Conservation (phyloP, 1,140 invertebrate genomes). For the Phymorhynchus buccinoides region DNA sequence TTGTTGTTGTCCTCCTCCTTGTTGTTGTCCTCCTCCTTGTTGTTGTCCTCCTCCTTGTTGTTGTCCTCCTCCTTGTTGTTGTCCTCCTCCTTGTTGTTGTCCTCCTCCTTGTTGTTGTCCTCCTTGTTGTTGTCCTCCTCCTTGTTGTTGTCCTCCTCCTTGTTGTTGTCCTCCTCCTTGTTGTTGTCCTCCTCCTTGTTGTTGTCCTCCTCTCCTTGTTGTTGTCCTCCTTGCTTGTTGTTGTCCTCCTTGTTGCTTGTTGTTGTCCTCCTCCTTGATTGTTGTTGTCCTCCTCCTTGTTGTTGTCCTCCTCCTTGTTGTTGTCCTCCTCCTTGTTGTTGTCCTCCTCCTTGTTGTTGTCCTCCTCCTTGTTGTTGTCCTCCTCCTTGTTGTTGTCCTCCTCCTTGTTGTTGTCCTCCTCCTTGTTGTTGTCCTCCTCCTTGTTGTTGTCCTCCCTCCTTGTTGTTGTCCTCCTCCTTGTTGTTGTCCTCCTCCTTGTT, state of each 20-base stretch:
- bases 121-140: background rate
- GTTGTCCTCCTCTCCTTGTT: too few relatives aligned
- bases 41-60: too few relatives aligned
- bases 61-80: background rate
- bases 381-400: background rate
- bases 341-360: too few relatives aligned
- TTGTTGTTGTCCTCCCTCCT: background rate
- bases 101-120: too few relatives aligned
- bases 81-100: background rate
- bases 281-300: background rate
- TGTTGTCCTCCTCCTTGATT: too few relatives aligned
- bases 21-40: too few relatives aligned
- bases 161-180: background rate
- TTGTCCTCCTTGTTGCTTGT: too few relatives aligned
- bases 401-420: background rate
- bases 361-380: too few relatives aligned
- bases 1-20: too few relatives aligned
- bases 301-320: background rate
- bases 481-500: background rate
- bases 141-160: background rate
- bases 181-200: background rate
- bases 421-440: background rate
- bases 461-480: background rate
- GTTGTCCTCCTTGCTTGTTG: too few relatives aligned
- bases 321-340: background rate